phyloP scores from a whole-genome alignment of 2,888 invertebrate genomes.

The Athalia cordata region DNA sequence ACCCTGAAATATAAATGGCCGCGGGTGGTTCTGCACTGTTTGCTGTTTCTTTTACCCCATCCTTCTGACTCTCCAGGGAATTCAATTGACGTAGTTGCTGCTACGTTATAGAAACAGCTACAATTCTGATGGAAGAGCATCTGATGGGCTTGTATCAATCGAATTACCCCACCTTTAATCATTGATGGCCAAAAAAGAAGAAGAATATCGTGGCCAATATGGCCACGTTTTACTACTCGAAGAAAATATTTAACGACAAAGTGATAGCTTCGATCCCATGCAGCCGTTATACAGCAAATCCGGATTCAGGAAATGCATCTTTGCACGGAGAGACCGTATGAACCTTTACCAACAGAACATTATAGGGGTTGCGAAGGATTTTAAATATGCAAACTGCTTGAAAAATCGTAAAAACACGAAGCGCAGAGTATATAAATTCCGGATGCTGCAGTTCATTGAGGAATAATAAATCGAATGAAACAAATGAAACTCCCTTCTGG shows the following conservation, averaged over 20 bases:
- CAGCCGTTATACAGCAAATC: conserved; percentile 8
- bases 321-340: neutral
- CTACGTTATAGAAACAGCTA: conserved; percentile 29
- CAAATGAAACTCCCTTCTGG: conserved; percentile 25
- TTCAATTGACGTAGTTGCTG: conserved; percentile 42
- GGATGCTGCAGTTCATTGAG: neutral
- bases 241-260: conserved; percentile 24
- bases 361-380: neutral
- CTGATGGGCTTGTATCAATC: conserved; percentile 35
- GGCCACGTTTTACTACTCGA: conserved; percentile 6
- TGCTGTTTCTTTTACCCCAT: conserved; percentile 45
- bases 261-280: conserved; percentile 14
- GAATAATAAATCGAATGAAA: conserved; percentile 30
- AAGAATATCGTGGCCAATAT: conserved; percentile 24
- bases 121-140: conserved; percentile 15
- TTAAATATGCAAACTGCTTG: neutral
- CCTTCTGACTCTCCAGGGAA: conserved; percentile 36
- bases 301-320: neutral
- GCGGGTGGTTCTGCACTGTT: conserved; percentile 53
- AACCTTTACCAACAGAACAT: neutral
- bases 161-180: conserved; percentile 41
- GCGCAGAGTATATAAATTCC: neutral
- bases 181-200: conserved; percentile 34
- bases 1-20: conserved; percentile 63
- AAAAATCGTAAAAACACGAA: conserved; percentile 16